phyloP scores from a whole-genome alignment of 2,113 vertebrate species.

The chimpanzee (Pan troglodytes) region NHGRI_mPanTro3-v2.1_pri NC_072413.2:55696001-55696500 shows the following conservation, averaged over 20 bases:
- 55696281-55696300: not conserved
- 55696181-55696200: not conserved
- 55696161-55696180: not conserved
- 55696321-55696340: not conserved
- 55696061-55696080: not conserved
- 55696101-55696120: not conserved
- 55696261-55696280: not conserved
- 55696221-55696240: not conserved
- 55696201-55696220: not conserved
- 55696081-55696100: not conserved
- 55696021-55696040: not conserved
- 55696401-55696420: not conserved
- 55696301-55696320: not conserved
- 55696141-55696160: not conserved
- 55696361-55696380: not conserved
- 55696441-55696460: not conserved
- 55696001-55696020: not conserved
- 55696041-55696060: not conserved
- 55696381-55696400: not conserved
- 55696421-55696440: not conserved
- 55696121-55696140: not conserved
- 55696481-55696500: not conserved
- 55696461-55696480: not conserved
- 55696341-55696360: not conserved
- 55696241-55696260: not conserved